These are phyloP conservation scores for Agriotes lineatus DNA, from an alignment of 2,888 invertebrate genomes.

Conservation along the genomic window DNA sequence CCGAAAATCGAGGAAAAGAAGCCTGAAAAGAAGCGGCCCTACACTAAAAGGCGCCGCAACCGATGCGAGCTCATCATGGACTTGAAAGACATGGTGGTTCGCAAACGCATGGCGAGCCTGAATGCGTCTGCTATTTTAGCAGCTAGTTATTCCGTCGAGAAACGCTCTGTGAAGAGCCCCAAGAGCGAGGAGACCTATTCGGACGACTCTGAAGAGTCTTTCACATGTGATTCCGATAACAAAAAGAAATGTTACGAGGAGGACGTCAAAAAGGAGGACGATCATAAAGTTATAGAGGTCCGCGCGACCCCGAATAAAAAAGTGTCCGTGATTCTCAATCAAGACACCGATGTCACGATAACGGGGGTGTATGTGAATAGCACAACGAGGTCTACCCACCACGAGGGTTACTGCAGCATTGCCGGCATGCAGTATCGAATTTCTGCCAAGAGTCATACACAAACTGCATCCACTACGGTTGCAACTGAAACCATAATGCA, in stretches of 20 bases:
- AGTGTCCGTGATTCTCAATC: constrained; percentile 85
- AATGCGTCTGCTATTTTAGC: constrained; percentile 92
- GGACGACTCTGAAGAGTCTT: constrained; percentile 66
- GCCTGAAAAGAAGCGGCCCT: constrained; percentile 66
- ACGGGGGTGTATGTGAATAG: constrained; percentile 87
- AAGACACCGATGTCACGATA: constrained; percentile 89
- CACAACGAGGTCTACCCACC: constrained; percentile 80
- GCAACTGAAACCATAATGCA: constrained; percentile 72
- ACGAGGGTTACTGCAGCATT: constrained; percentile 87
- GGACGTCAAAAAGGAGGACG: constrained; percentile 70
- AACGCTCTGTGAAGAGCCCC: constrained; percentile 68
- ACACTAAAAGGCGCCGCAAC: constrained; percentile 71
- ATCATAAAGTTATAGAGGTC: constrained; percentile 62
- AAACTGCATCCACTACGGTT: constrained; percentile 87
- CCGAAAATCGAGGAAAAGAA: constrained; percentile 52
- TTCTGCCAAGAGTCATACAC: constrained; percentile 87
- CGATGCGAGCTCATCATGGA: constrained; percentile 80
- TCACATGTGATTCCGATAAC: constrained; percentile 64
- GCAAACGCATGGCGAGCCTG: constrained; percentile 91
- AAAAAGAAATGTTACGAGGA: constrained; percentile 65
- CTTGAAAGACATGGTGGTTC: constrained; percentile 87
- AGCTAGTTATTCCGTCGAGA: constrained; percentile 84
- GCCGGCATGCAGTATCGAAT: constrained; percentile 89
- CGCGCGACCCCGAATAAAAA: constrained; percentile 69
- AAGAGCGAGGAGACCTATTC: constrained; percentile 70